Percentiles rank a stretch among this genome's conserved stretches.
Evolutionary conservation across 2,113 vertebrate species (phyloP).

Genomic region (Cariama cristata): DNA sequence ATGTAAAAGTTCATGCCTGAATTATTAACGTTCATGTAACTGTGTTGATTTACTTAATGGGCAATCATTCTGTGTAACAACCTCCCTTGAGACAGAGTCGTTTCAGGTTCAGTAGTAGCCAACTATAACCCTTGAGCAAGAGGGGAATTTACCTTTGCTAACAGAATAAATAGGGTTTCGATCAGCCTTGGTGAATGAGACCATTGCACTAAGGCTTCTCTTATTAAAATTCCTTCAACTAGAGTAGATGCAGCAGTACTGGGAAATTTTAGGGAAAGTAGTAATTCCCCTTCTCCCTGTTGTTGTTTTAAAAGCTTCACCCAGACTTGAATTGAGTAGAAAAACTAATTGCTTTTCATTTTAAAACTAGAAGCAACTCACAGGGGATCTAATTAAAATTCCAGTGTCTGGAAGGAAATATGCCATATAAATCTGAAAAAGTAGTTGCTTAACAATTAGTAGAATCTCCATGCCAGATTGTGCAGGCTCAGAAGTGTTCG

Average conservation of each 20-base stretch:
- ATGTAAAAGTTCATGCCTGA: neutral
- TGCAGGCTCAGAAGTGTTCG: neutral
- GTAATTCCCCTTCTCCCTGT: constrained; percentile 64
- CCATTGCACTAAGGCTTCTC: neutral
- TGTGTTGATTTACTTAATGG: constrained; percentile 58
- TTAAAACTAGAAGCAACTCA: constrained; percentile 45
- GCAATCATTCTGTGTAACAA: constrained; percentile 42
- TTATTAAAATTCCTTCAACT: constrained; percentile 51
- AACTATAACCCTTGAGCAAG: neutral
- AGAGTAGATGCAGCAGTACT: neutral
- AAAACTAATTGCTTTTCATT: constrained; percentile 68
- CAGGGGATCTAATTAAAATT: constrained; percentile 70
- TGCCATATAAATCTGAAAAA: constrained; percentile 32
- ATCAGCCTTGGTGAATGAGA: neutral
- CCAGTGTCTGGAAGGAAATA: constrained; percentile 54
- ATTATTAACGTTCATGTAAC: neutral
- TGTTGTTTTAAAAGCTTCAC: constrained; percentile 68
- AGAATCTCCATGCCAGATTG: neutral
- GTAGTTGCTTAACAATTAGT: constrained; percentile 20
- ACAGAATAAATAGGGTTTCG: constrained; percentile 40
- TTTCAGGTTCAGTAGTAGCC: constrained; percentile 20
- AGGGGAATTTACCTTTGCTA: constrained; percentile 39
- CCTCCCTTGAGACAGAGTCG: neutral
- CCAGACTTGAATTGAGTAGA: constrained; percentile 39
- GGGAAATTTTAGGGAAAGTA: constrained; percentile 46